Base-by-base conservation (phyloP, 1,140 invertebrate genomes). In the Liolophura sinensis region DNA sequence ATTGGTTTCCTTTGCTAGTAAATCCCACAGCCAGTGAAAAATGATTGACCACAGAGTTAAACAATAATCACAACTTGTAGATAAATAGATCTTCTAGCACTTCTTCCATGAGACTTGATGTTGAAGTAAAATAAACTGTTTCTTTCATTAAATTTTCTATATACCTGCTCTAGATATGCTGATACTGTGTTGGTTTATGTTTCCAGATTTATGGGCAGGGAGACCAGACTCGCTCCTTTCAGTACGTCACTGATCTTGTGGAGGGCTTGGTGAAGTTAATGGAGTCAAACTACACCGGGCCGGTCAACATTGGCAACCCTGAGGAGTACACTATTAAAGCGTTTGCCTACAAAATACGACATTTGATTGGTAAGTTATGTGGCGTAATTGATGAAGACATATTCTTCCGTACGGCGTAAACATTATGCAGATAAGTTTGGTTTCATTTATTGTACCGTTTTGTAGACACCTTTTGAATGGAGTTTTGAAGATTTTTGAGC, bases 251-350 rank as follows among this genome's bases (percentile, higher is more conserved):
- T 22, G 98, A 99, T 88, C 87, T 99, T 61, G 94, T 99, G 0
- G 94, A 98, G 78, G 98, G 98, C 0, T 85, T 99, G 14, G 90
- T 99, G 46, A 86, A 89, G 1, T 82, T 99, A 25, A 99, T 99
- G 97, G 90, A 91, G 49, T 95, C 93, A 46, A 98, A 97, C 87
- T 97, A 94, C 79, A 91, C 93, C 0, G 87, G 90, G 72, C 97
- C 98, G 24, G 90, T 99, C 0, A 99, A 99, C 86, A 85, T 99
- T 64, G 98, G 98, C 31, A 99, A 99, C 88, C 97, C 98, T 1
- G 93, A 96, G 46, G 98, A 99, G 85, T 93, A 98, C 83, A 94
- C 94, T 1, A 99, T 99, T 74, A 89, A 92, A 88, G 92, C 99
- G 83, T 99, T 99, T 87, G 97, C 97, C 0, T 81, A 88, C 51